Base-by-base conservation (phyloP, 2,888 invertebrate genomes). In the Sesia apiformis region DNA sequence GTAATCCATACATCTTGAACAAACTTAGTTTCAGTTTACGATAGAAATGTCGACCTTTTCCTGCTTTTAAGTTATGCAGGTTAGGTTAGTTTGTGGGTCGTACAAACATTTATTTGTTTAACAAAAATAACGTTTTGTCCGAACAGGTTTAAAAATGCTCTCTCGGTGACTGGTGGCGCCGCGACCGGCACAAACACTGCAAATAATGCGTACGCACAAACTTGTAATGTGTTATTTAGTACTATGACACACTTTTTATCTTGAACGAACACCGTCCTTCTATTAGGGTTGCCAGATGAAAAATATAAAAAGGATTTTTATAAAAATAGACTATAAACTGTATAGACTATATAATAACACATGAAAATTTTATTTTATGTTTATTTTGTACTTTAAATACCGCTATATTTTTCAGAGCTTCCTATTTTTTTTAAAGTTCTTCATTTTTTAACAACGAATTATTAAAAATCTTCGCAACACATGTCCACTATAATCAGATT, bases 161-260 rank as follows among this genome's bases (percentile, higher is more conserved):
- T 77, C 23, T 23, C 70, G 73, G 72, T 66, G 57, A 57, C 57
- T 60, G 55, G 67, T 69, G 76, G 77, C 79, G 77, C 76, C 76
- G 62, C 61, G 58, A 57, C 60, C 58, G 64, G 66, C 71, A 66
- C 67, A 69, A 66, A 84, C 82, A 82, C 78, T 75, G 78, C 76
- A 79, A 40, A 8, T 52, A 39, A 43, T 41, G 55, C 8, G 55
- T 76, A 77, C 72, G 68, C 72, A 66, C 74, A 72, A 38, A 50
- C 39, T 50, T 50, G 38, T 77, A 74, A 75, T 76, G 72, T 72
- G 63, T 62, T 73, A 70, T 78, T 81, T 80, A 81, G 76, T 74
- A 74, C 78, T 81, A 76, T 83, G 87, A 81, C 85, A 86, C 66
- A 87, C 82, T 80, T 85, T 72, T 72, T 72, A 64, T 69, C 64